These are phyloP conservation scores for Danio jaintianensis DNA, from an alignment of 2,797 vertebrate genomes.

Conservation along the genomic window DNA sequence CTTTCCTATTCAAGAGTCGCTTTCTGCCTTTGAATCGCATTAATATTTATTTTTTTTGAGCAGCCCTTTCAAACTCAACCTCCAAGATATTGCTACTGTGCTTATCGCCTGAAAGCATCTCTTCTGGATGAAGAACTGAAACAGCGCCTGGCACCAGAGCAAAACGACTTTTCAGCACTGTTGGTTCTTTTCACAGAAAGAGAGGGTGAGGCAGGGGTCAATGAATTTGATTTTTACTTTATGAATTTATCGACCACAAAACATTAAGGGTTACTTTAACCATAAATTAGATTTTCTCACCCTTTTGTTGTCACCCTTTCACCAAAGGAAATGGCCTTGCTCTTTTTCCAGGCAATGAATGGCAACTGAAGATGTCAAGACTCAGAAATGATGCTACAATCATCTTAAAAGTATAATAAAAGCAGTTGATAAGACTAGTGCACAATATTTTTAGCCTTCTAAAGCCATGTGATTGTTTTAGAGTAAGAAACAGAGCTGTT, in stretches of 20 bases:
- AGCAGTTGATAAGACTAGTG: neutral
- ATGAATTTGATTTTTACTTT: constrained; percentile 27
- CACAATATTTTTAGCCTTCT: neutral
- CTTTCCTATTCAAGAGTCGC: constrained; percentile 67
- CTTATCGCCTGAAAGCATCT: constrained; percentile 69
- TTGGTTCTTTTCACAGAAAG: constrained; percentile 58
- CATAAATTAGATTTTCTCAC: neutral
- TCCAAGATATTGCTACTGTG: constrained; percentile 71
- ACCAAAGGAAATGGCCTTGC: neutral
- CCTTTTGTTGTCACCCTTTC: neutral
- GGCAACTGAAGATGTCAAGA: neutral
- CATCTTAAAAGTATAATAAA: neutral
- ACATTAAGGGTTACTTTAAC: neutral
- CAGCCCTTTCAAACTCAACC: constrained; percentile 70
- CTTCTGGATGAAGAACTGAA: constrained; percentile 70
- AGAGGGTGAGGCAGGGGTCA: constrained; percentile 41
- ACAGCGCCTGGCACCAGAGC: constrained; percentile 69
- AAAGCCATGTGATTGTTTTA: neutral
- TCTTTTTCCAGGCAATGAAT: neutral
- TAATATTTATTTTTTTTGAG: constrained; percentile 66
- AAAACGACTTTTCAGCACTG: constrained; percentile 68
- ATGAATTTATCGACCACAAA: constrained; percentile 10
- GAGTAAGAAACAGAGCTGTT: neutral
- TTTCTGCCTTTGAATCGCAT: constrained; percentile 66
- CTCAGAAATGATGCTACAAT: neutral